Evolutionary conservation across 2,797 vertebrate genomes (phyloP).

Genomic region (Anguilla obscura): DNA sequence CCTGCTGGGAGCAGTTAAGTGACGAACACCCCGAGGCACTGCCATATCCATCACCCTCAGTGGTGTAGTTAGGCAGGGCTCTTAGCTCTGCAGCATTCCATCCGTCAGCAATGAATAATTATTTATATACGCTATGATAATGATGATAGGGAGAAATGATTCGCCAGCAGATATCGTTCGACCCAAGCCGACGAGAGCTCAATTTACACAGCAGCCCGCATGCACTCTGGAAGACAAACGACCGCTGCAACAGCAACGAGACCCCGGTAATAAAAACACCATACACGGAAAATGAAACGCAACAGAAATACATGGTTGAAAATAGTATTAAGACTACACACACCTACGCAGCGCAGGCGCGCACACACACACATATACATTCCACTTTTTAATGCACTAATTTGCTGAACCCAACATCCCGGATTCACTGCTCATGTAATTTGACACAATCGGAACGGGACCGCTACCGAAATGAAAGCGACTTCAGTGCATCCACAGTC

Average conservation of each 20-base stretch:
- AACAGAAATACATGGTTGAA: not conserved
- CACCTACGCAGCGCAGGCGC: slow-evolving; percentile 19
- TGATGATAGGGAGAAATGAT: slow-evolving; percentile 8
- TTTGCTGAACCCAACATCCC: not conserved
- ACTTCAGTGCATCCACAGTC: not conserved
- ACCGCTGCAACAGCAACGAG: not conserved
- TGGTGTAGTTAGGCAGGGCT: not conserved
- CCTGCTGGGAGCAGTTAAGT: slow-evolving; percentile 8
- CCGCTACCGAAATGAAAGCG: no score
- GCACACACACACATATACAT: not conserved
- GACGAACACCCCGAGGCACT: not conserved
- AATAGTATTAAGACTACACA: not conserved
- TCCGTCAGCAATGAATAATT: not conserved
- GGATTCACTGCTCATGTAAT: not conserved
- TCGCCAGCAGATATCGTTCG: not conserved
- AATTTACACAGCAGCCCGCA: not conserved
- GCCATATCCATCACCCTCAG: not conserved
- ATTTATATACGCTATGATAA: slow-evolving; percentile 13
- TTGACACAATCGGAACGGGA: not conserved
- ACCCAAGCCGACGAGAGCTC: not conserved
- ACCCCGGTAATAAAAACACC: not conserved
- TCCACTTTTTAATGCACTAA: not conserved
- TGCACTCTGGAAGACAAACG: not conserved
- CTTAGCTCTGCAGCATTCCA: not conserved
- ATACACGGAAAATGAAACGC: not conserved